Percentiles rank a stretch among this genome's conserved stretches.
Evolutionary conservation across 1,140 invertebrate genomes (phyloP).

Genomic region (Bombus sylvicola): DNA sequence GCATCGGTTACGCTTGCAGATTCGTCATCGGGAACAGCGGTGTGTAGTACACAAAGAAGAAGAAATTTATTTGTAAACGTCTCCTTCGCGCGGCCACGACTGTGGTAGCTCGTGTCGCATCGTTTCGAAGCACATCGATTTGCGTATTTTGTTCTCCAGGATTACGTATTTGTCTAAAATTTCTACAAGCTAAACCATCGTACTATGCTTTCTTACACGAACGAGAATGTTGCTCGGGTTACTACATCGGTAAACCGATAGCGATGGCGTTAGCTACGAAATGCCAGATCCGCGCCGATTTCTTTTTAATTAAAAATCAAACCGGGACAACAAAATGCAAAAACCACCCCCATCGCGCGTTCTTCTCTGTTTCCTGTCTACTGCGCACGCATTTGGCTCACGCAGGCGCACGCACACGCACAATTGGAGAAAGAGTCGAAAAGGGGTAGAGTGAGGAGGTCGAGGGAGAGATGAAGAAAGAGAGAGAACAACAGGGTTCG

Average conservation of each 20-base stretch:
- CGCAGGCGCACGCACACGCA: conserved; percentile 34
- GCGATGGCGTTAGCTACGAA: neutral
- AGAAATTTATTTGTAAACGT: conserved; percentile 36
- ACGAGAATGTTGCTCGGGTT: neutral
- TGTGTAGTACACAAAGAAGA: conserved; percentile 3
- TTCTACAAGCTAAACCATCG: neutral
- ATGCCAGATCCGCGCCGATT: neutral
- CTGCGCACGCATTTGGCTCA: conserved; percentile 25
- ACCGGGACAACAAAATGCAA: neutral
- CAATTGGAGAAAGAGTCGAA: conserved; percentile 5
- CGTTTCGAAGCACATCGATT: neutral
- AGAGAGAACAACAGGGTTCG: conserved; percentile 43
- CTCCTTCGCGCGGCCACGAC: neutral
- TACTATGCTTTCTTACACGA: neutral
- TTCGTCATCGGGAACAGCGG: conserved; percentile 40
- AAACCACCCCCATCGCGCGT: conserved; percentile 19
- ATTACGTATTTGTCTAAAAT: neutral
- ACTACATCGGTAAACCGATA: neutral
- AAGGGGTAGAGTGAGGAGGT: conserved; percentile 6
- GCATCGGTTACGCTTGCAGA: conserved; percentile 49
- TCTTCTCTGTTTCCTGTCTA: neutral
- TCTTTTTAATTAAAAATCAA: neutral
- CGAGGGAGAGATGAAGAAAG: conserved; percentile 22
- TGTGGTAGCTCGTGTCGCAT: neutral
- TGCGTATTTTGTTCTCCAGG: neutral